Percentiles rank a stretch among this genome's conserved stretches.
phyloP scores from a whole-genome alignment of 2,113 vertebrate genomes.

The Mastomys coucha region DNA sequence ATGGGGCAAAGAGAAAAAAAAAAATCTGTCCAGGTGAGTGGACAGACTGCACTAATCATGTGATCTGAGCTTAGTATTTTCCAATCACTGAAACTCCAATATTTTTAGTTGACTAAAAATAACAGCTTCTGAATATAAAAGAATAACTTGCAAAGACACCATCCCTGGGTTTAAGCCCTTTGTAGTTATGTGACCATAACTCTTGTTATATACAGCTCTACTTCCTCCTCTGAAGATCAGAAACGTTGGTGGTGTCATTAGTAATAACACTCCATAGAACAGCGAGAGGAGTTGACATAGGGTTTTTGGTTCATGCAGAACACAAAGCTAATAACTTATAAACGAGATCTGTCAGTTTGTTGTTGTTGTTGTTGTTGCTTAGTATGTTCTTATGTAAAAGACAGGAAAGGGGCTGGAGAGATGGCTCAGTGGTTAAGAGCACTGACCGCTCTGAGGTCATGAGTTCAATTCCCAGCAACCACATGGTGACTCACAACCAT shows the following conservation, averaged over 20 bases:
- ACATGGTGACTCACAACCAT: too few species aligned
- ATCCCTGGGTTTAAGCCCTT: background rate
- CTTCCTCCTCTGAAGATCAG: background rate
- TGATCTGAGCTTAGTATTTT: background rate
- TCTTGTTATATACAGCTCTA: slow-evolving; percentile 27
- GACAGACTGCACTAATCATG: background rate
- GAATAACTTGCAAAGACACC: background rate
- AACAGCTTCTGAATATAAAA: background rate
- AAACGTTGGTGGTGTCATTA: background rate
- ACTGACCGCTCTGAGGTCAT: too few species aligned
- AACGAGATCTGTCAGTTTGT: background rate
- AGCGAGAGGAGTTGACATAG: background rate
- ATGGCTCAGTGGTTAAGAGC: too few species aligned
- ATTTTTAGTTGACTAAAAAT: background rate
- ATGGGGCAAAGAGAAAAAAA: background rate
- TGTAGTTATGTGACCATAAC: background rate
- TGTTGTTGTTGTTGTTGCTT: background rate
- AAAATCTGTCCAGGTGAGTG: background rate
- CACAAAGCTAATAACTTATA: background rate
- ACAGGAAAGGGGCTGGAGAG: background rate
- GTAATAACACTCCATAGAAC: background rate
- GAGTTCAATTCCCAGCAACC: too few species aligned
- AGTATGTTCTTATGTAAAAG: background rate
- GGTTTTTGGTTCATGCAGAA: background rate
- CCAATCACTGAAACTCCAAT: background rate